phyloP scores from a whole-genome alignment of 2,113 vertebrate genomes.

The Gorsachius goisagi region DNA sequence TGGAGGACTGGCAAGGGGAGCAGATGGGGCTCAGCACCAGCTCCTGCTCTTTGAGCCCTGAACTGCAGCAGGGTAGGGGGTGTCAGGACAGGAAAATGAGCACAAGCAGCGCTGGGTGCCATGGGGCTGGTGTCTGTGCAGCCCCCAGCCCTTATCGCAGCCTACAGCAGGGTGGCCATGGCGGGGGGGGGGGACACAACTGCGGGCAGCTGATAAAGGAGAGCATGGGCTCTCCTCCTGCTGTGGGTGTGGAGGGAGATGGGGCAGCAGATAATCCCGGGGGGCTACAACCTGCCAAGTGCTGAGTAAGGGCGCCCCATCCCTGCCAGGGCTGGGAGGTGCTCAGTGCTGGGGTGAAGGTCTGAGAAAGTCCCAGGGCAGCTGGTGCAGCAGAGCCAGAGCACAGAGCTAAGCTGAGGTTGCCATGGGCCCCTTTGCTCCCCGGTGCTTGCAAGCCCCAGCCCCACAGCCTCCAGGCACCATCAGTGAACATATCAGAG shows the following conservation, averaged over 20 bases:
- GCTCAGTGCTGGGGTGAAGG: background rate
- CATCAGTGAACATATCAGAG: background rate
- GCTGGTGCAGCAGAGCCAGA: background rate
- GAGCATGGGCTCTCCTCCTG: background rate
- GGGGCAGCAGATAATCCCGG: background rate
- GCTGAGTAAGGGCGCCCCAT: background rate
- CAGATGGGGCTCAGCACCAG: background rate
- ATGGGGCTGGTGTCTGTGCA: background rate
- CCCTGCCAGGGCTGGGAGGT: background rate
- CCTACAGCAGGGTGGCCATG: rapidly evolving
- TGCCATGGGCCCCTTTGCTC: background rate
- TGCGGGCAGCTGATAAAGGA: background rate
- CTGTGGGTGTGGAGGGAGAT: conserved; percentile 22
- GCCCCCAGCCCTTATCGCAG: background rate
- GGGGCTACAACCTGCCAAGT: background rate
- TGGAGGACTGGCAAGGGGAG: background rate
- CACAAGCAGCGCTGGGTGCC: rapidly evolving
- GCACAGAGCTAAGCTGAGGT: background rate
- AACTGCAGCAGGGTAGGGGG: rapidly evolving
- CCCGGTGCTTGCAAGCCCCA: background rate
- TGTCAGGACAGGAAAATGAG: background rate
- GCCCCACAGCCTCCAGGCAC: background rate
- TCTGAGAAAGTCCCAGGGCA: rapidly evolving
- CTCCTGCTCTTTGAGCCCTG: background rate
- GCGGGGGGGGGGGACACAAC: too few relatives aligned